Percentiles rank a stretch among this genome's conserved stretches.
Evolutionary conservation across 92 coral and sea anemone species (phyloP).

Genomic region (Montipora capitata): DNA sequence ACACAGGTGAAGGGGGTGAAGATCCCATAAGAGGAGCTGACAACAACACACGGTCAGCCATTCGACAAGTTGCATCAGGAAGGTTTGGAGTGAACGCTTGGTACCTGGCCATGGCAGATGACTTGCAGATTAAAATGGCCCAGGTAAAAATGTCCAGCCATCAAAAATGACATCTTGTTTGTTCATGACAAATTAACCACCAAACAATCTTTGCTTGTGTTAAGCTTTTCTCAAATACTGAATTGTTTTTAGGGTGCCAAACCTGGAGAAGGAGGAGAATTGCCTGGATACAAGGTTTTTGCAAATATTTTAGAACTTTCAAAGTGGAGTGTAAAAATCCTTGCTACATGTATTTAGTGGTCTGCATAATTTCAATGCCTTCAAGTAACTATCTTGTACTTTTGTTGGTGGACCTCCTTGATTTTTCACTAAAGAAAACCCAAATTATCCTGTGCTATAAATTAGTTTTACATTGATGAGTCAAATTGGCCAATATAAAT

Average conservation of each 20-base stretch:
- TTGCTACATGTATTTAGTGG: too few relatives aligned
- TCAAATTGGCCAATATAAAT: too few relatives aligned
- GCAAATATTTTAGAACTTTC: neutral
- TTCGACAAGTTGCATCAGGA: conserved; percentile 97
- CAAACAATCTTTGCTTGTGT: neutral
- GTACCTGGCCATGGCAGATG: conserved; percentile 92
- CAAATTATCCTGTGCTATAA: too few relatives aligned
- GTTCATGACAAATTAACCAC: too few relatives aligned
- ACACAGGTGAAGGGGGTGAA: conserved; percentile 99
- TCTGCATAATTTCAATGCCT: too few relatives aligned
- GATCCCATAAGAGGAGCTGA: conserved; percentile 87
- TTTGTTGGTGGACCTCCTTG: too few relatives aligned
- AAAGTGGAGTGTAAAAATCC: too few relatives aligned
- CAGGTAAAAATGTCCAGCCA: conserved; percentile 70
- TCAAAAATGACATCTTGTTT: too few relatives aligned
- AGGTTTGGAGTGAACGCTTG: conserved; percentile 97
- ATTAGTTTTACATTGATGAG: too few relatives aligned
- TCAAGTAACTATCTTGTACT: too few relatives aligned
- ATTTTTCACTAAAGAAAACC: too few relatives aligned
- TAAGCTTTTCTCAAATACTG: neutral
- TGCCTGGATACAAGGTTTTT: conserved; percentile 95
- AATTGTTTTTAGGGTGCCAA: conserved; percentile 88
- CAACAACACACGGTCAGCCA: conserved; percentile 89
- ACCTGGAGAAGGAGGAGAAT: conserved; percentile 99
- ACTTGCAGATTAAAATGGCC: conserved; percentile 98